Evolutionary conservation across 2,888 invertebrate species (phyloP), one percentile per base, ranked within the genome.

Genomic region (Hanleya hanleyi): DNA sequence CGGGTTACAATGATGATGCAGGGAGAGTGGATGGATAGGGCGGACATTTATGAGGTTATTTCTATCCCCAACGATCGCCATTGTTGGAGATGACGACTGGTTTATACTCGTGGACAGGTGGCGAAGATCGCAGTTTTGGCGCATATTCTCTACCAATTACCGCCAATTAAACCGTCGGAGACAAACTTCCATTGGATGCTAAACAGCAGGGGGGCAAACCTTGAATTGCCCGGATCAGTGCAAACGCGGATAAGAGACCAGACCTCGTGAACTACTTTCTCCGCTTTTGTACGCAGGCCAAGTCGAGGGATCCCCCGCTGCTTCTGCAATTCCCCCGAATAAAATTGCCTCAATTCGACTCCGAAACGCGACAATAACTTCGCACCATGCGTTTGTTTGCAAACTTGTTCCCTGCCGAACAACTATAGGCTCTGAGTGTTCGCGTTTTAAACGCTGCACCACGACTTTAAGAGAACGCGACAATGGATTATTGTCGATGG

Each of bases 361-460:
- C 38, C 5, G 18, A 32, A 15, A 32, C 38, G 15, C 35, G 64
- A 41, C 32, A 33, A 64, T 36, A 36, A 26, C 64, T 7, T 35
- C 64, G n/a, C 64, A 64, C 64, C 64, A 64, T 35, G 64, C 35
- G 38, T 15, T 64, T 71, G 68, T 74, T 74, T 70, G 74, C 62
- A 70, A 73, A 74, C 61, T 61, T 38, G 68, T 67, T 71, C 68
- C 70, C 70, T 50, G 64, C 50, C 49, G 74, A 37, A 67, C 49
- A 57, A 35, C 35, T 37, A 64, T 18, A 22, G 15, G 22, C n/a
- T 64, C 36, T 9, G 4, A 32, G 18, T n/a, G 64, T 18, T 37
- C 36, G 38, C 18, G 37, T 64, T 64, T 64, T 36, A 37, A 33
- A 64, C 64, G 38, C 15, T 36, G 35, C 64, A 37, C 32, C 32